Base-by-base conservation (phyloP, 2,888 invertebrate species). In the Oxycera nigricornis region DNA sequence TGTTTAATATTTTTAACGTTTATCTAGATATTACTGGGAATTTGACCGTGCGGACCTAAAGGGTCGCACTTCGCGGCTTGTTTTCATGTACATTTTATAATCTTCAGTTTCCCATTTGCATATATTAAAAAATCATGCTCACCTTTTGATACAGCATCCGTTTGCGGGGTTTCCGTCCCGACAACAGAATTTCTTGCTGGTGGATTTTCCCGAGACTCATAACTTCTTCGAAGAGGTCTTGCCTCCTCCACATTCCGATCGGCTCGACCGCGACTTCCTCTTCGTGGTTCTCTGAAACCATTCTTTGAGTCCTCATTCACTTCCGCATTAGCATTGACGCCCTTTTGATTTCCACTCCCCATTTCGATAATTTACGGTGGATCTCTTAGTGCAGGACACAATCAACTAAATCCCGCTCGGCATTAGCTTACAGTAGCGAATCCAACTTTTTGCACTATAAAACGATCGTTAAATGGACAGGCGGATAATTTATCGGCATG, bases 371-470 rank as follows among this genome's bases (percentile, higher is more conserved):
- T 62, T 59, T 59, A 59, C 59, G 24, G 9, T 6, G 50, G 30
- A 7, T 30, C n/a, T 30, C 30, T 30, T 26, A 1, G 2, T 9
- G 55, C 39, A 14, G 3, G 35, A 35, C 31, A 62, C 2, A 62
- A 11, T 62, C 31, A 35, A 62, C 17, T 26, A 26, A 20, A 9
- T 22, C 7, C 9, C 14, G 11, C 26, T 46, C 41, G 20, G 26
- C 68, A 68, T 68, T 68, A 68, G 68, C 68, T 52, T 28, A 20
- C n/a, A 52, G 50, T 52, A 28, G 28, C 28, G n/a, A 68, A 68
- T 6, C 20, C 30, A 30, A 50, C 30, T 52, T 20, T n/a, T 24
- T 11, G 30, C 7, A 6, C 50, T 6, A 50, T 50, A 50, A 68
- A 62, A 68, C 50, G n/a, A 28, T 50, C 39, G 46, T 68, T 68